Conservation (phyloP, 2,113 vertebrate genomes). For the Erinaceus europaeus region DNA sequence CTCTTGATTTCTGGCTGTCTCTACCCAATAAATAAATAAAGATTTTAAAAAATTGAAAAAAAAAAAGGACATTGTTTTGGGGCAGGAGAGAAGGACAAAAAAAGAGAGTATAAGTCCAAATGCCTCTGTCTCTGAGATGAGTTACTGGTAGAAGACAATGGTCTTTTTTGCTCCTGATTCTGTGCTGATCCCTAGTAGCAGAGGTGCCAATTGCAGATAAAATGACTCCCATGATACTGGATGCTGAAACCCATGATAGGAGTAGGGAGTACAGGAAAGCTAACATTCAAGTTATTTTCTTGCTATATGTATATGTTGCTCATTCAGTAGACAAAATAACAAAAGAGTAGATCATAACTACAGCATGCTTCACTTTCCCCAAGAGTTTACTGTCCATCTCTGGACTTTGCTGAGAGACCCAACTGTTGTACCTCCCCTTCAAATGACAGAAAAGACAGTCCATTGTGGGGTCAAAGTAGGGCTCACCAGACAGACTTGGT, state of each 20-base stretch:
- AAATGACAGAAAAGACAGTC: background rate
- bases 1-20: no score
- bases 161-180: background rate
- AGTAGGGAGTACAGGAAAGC: background rate
- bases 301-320: background rate
- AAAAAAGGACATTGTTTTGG: background rate
- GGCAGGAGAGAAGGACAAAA: background rate
- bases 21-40: no score
- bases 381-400: background rate
- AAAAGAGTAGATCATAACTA: background rate
- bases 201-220: constrained; percentile 45
- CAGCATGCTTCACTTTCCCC: background rate
- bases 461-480: background rate
- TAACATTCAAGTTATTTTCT: background rate
- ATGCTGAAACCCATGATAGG: background rate
- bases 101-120: background rate
- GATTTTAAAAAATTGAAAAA: no score
- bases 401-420: background rate
- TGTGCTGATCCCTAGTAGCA: constrained; percentile 21
- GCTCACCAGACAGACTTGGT: constrained; percentile 94
- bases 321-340: background rate
- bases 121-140: background rate
- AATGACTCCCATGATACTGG: background rate
- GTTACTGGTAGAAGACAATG: background rate
- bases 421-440: background rate